Evolutionary conservation across 1,140 invertebrate species (phyloP).

Genomic region (Drosophila oshimai): DNA sequence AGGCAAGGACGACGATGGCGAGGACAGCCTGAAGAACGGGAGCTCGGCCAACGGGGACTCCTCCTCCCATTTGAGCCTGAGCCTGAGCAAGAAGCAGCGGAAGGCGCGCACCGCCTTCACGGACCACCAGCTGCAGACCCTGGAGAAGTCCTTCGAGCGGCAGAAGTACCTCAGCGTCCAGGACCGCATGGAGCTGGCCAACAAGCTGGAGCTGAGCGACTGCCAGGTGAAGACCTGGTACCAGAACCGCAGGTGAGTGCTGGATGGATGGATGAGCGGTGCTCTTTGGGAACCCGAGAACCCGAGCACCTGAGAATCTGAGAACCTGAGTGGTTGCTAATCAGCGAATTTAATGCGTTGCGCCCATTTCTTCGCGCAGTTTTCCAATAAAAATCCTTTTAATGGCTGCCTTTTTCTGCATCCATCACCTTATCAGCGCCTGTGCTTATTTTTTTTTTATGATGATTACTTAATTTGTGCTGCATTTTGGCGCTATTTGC

Average conservation of each 20-base stretch:
- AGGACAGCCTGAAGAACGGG: constrained; percentile 74
- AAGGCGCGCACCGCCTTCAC: constrained; percentile 99
- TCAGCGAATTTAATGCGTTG: constrained; percentile 70
- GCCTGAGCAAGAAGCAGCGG: constrained; percentile 94
- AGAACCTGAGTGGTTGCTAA: constrained; percentile 32
- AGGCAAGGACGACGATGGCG: constrained; percentile 80
- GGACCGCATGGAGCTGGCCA: constrained; percentile 98
- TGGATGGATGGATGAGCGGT: background rate
- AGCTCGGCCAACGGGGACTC: constrained; percentile 64
- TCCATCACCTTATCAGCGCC: constrained; percentile 13
- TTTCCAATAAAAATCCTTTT: constrained; percentile 72
- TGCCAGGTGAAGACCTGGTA: constrained; percentile 99
- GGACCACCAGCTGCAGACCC: constrained; percentile 97
- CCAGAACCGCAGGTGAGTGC: constrained; percentile 91
- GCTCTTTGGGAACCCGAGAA: background rate
- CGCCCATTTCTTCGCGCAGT: constrained; percentile 76
- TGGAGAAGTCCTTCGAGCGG: constrained; percentile 98
- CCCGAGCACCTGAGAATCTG: background rate
- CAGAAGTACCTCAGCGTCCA: constrained; percentile 99
- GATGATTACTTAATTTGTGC: constrained; percentile 80
- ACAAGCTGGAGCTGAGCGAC: constrained; percentile 97
- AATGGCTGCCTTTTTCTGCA: constrained; percentile 26
- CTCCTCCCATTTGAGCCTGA: constrained; percentile 82
- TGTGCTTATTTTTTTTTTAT: constrained; percentile 63
- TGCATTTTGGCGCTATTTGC: constrained; percentile 56